Percentiles rank a stretch among this genome's conserved stretches.
Evolutionary conservation across 2,888 invertebrate genomes (phyloP).

Genomic region (Lochmaea crataegi): DNA sequence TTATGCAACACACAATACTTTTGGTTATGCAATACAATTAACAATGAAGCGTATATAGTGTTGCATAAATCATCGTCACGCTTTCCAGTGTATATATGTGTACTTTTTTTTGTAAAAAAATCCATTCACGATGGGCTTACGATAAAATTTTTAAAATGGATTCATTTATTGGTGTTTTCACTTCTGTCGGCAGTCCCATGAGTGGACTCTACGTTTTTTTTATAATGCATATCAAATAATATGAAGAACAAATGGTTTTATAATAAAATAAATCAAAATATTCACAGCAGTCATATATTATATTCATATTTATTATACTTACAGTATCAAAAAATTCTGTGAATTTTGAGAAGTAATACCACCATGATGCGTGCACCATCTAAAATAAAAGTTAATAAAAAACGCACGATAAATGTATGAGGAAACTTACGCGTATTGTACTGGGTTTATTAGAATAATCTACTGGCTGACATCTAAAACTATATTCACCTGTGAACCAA

Average conservation of each 20-base stretch:
- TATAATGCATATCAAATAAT: background rate
- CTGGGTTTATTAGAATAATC: conserved; percentile 93
- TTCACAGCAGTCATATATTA: background rate
- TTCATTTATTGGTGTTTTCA: too few relatives aligned
- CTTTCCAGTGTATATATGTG: too few relatives aligned
- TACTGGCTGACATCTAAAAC: conserved; percentile 95
- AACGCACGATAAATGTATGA: background rate
- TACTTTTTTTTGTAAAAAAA: too few relatives aligned
- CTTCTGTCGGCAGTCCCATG: too few relatives aligned
- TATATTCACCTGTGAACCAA: conserved; percentile 96
- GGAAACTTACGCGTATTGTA: conserved; percentile 88
- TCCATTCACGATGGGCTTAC: too few relatives aligned
- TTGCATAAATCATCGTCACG: too few relatives aligned
- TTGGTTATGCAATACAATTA: too few relatives aligned
- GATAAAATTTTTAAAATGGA: too few relatives aligned
- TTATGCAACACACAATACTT: too few relatives aligned
- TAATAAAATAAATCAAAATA: background rate
- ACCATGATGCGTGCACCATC: conserved; percentile 96
- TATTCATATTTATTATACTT: conserved; percentile 63
- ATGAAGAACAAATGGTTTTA: background rate
- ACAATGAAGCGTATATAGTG: too few relatives aligned
- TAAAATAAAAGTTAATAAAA: conserved; percentile 65
- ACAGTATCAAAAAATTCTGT: conserved; percentile 97
- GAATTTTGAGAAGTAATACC: conserved; percentile 97
- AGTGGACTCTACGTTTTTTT: too few relatives aligned